Percentiles rank a stretch among this genome's conserved stretches.
These are phyloP conservation scores for Syrmaticus mikado DNA, from an alignment of 2,113 vertebrate species.

Conservation along the genomic window DNA sequence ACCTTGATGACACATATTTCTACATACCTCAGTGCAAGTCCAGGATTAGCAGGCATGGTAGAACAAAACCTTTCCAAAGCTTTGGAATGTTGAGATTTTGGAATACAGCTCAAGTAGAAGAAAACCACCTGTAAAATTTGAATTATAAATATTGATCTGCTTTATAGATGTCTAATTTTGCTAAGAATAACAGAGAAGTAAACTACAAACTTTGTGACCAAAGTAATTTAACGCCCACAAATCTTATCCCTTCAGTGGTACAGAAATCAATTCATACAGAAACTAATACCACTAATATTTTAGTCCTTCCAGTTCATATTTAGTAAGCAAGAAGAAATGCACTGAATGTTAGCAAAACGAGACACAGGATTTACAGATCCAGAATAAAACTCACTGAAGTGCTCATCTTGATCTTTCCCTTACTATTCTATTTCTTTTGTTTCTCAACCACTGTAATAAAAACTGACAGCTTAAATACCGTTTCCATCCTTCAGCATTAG, in stretches of 20 bases:
- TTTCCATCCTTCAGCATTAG: background rate
- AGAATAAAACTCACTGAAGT: too few species aligned
- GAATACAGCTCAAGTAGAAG: conserved; percentile 92
- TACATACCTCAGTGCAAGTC: conserved; percentile 91
- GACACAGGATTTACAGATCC: background rate
- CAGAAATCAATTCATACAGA: background rate
- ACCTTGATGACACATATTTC: background rate
- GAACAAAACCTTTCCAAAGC: conserved; percentile 91
- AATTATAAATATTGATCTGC: conserved; percentile 29
- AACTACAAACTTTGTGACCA: background rate
- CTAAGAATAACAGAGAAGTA: background rate
- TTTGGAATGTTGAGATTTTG: conserved; percentile 88
- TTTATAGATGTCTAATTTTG: background rate
- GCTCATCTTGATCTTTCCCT: background rate
- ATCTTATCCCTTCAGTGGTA: background rate
- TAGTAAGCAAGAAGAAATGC: background rate
- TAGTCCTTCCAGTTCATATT: background rate
- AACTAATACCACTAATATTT: background rate
- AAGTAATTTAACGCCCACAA: background rate
- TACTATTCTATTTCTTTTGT: background rate
- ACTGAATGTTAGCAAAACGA: background rate
- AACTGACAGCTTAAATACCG: background rate
- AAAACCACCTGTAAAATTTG: conserved; percentile 87
- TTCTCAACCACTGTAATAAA: background rate
- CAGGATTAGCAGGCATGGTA: conserved; percentile 91